Conservation (phyloP, 2,113 vertebrate species). For the Manacus vitellinus region DNA sequence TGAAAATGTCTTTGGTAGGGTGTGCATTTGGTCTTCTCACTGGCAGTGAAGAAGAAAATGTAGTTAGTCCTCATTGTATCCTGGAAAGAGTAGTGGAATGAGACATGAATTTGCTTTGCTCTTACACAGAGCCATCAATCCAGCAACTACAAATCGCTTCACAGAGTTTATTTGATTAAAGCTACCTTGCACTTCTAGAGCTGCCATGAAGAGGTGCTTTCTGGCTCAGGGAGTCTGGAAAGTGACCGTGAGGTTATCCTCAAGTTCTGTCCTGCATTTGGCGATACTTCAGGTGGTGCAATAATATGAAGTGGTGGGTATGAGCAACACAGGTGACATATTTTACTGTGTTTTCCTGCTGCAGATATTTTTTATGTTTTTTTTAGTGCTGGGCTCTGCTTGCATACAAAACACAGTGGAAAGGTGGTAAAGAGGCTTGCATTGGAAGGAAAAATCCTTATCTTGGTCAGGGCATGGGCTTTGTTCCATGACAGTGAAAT, state of each 20-base stretch:
- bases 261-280: neutral
- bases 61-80: neutral
- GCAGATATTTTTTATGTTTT: neutral
- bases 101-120: neutral
- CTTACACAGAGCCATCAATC: neutral
- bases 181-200: neutral
- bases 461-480: neutral
- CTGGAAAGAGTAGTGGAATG: neutral
- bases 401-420: neutral
- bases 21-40: neutral
- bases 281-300: neutral
- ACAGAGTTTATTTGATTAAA: neutral
- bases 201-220: neutral
- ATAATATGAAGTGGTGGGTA: neutral
- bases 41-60: neutral
- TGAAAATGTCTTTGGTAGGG: neutral
- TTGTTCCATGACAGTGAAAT: neutral
- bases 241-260: neutral
- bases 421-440: neutral
- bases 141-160: neutral
- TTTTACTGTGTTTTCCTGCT: neutral
- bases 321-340: neutral
- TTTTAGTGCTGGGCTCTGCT: neutral
- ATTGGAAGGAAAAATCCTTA: neutral
- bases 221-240: neutral